These are phyloP conservation scores for Cynopterus sphinx DNA, from an alignment of 2,797 vertebrate species.

Conservation along the genomic window DNA sequence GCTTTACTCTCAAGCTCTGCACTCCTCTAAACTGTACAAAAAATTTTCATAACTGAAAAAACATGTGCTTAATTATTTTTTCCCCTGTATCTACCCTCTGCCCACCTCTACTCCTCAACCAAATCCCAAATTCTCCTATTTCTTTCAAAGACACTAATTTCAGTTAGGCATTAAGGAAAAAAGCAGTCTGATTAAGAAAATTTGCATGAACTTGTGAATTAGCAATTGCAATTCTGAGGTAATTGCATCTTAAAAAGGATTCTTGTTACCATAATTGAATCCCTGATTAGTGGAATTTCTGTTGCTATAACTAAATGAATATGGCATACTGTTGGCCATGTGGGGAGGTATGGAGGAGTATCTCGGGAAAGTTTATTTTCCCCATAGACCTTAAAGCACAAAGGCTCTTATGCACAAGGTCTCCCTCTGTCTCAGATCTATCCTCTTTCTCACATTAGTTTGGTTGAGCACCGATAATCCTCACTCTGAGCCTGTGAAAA, in stretches of 20 bases:
- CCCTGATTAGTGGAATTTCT: slow-evolving; percentile 50
- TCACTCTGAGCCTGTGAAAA: neutral
- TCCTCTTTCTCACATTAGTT: neutral
- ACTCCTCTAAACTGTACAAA: neutral
- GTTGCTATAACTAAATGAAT: slow-evolving; percentile 34
- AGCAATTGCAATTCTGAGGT: slow-evolving; percentile 42
- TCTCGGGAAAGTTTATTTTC: slow-evolving; percentile 5
- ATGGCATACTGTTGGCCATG: neutral
- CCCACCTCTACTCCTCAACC: neutral
- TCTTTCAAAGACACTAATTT: slow-evolving; percentile 21
- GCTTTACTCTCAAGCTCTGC: neutral
- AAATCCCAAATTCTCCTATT: slow-evolving; percentile 7
- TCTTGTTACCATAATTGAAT: slow-evolving; percentile 60
- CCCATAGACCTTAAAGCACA: neutral
- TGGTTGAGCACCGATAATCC: neutral
- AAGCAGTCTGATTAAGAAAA: slow-evolving; percentile 53
- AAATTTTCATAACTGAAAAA: neutral
- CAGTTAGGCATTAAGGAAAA: slow-evolving; percentile 34
- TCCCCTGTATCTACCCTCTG: neutral
- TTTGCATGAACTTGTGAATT: slow-evolving; percentile 63
- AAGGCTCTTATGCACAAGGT: neutral
- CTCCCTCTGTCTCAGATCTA: neutral
- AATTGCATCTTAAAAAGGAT: slow-evolving; percentile 55
- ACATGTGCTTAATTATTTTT: slow-evolving; percentile 4
- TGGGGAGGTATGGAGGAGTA: neutral